Conservation (phyloP, 2,888 invertebrate genomes). For the Philereme transversata region DNA sequence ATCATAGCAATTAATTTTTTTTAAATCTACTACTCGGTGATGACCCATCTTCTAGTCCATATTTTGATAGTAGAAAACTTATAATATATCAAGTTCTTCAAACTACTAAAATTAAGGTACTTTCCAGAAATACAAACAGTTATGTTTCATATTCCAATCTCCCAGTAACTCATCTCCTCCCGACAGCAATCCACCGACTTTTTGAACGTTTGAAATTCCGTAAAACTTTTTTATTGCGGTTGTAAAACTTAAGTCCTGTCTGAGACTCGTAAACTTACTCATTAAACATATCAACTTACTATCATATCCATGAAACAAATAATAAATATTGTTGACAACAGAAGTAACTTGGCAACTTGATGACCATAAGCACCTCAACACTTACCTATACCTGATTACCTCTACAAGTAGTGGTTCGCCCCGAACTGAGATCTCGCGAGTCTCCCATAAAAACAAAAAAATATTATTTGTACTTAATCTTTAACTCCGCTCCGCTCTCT, state of each 20-base stretch:
- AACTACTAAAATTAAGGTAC: no score
- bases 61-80: no score
- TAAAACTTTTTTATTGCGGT: conserved; percentile 19
- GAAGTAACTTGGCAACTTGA: conserved; percentile 4
- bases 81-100: no score
- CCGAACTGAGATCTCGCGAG: no score
- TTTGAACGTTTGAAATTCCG: conserved; percentile 12
- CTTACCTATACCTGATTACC: not conserved
- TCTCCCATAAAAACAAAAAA: no score
- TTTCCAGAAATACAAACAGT: not conserved
- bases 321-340: not conserved
- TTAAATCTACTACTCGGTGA: not conserved
- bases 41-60: not conserved
- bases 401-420: not conserved
- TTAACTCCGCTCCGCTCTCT: no score
- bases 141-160: not conserved
- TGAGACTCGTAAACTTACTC: conserved; percentile 27
- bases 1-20: no score
- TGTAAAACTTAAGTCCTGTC: conserved; percentile 24
- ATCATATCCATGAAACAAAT: conserved; percentile 9
- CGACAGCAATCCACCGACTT: conserved; percentile 6
- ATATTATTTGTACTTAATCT: no score
- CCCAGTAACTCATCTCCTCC: not conserved
- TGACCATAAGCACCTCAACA: not conserved
- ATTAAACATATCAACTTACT: conserved; percentile 20